These are phyloP conservation scores for Drosophila anomalata DNA, from an alignment of 2,888 invertebrate genomes.

Conservation along the genomic window DNA sequence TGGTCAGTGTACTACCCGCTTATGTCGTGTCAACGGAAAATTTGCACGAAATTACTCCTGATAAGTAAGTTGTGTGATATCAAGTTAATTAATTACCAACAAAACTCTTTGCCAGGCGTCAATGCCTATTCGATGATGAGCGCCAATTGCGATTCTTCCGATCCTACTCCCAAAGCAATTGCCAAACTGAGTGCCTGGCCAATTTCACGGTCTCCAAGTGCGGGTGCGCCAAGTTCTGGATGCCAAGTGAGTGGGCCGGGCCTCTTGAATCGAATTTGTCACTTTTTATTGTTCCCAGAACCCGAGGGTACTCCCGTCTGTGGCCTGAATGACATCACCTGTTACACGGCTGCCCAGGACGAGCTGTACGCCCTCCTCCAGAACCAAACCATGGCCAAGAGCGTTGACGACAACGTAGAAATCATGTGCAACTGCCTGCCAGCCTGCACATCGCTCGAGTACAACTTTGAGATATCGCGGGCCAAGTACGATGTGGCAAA, in stretches of 20 bases:
- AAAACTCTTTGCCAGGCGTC: conserved; percentile 83
- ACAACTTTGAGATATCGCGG: conserved; percentile 82
- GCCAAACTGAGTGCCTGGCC: conserved; percentile 89
- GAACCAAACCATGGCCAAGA: conserved; percentile 74
- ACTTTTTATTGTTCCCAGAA: conserved; percentile 52
- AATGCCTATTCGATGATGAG: conserved; percentile 88
- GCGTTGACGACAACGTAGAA: conserved; percentile 55
- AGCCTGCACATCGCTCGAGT: conserved; percentile 81
- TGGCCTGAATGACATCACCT: conserved; percentile 77
- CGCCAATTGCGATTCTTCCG: conserved; percentile 87
- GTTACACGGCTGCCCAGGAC: conserved; percentile 80
- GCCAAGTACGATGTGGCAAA: conserved; percentile 72
- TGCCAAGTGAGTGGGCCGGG: conserved; percentile 85
- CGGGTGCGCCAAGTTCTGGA: conserved; percentile 89
- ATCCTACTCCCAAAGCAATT: conserved; percentile 89
- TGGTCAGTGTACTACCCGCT: conserved; percentile 89
- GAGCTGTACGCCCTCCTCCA: conserved; percentile 73
- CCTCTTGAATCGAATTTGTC: neutral
- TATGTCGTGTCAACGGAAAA: conserved; percentile 89
- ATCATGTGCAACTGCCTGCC: conserved; percentile 82
- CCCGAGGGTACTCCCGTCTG: conserved; percentile 82
- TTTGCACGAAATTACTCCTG: conserved; percentile 85
- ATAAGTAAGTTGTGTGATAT: conserved; percentile 80
- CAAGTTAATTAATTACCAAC: neutral
- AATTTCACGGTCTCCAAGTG: conserved; percentile 87